Base-by-base conservation (phyloP, 1,140 invertebrate genomes). In the Euura saliciscinereae region DNA sequence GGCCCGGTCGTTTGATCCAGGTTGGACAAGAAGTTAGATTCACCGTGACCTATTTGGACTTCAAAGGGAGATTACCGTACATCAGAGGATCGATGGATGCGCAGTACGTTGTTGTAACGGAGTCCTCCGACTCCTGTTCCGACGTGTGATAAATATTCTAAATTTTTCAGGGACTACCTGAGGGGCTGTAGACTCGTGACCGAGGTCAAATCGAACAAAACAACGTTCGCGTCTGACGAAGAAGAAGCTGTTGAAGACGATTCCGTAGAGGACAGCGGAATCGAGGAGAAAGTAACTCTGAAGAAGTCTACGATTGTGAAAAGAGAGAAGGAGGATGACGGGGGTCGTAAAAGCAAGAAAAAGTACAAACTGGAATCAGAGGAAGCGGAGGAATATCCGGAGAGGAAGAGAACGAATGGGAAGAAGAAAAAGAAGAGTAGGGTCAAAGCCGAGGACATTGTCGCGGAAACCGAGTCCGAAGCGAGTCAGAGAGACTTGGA, bases 21-120 rank as follows among this genome's bases (percentile, higher is more conserved):
- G 84, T 91, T 77, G 90, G 89, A 0, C 89, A 92, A 81, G 86
- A 91, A 83, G 86, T 92, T 13, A 82, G 82, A 75, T 91, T 92
- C 80, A 84, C 82, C 74, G 86, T 92, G 71, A 89, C 86, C 6
- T 83, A 88, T 7, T 75, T 91, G 68, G 87, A 92, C 77, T 83
- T 89, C 11, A 88, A 83, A 80, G 86, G 87, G 46, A 88, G 84
- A 70, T 81, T 91, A 46, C 91, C 91, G 13, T 91, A 90, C 73
- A 91, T 92, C 45, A 83, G 89, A 80, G 90, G 89, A 68, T 78
- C 82, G 77, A 78, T 91, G 45, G 84, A 88, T 79, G 79, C 86
- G 81, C 84, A 86, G 90, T 90, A 84, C 78, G 72, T 77, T 86
- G 72, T 80, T 88, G 84, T 86, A 28, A 28, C 28, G 0, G 28